Evolutionary conservation across 1,140 invertebrate species (phyloP), one percentile per base, ranked within the genome.

Genomic region (Geopemphigus sp.): DNA sequence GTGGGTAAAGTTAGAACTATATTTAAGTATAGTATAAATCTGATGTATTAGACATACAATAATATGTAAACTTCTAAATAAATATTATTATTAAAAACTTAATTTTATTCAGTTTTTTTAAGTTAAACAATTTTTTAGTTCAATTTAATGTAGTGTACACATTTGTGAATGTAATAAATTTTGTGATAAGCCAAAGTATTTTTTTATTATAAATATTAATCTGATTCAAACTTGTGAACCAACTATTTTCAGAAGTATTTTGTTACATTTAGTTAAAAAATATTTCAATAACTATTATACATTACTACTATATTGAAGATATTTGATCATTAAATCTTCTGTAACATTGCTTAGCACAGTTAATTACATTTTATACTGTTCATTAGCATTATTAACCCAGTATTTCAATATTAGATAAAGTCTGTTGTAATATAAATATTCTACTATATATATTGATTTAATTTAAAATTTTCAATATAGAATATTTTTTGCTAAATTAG

Each of bases 91-190:
- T 39, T 39, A 32, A 66, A 73, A 1, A 17, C 17, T 59, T 39
- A 39, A 39, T 39, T 39, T 39, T 39, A 4, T 39, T 39, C 8
- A 4, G 3, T 59, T 59, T 45, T 19, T 12, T 76, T 76, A 10
- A 45, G 39, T n/a, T 76, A 76, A 54, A 47, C 45, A 59, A 17
- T 26, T 76, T 76, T 54, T 76, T 76, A 56, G 45, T n/a, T 45
- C 54, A 39, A 14, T 17, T 59, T 59, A 39, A 59, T 26, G n/a
- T 59, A 76, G 72, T 57, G 19, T 76, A 76, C 72, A 59, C 29
- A 15, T 76, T 76, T 76, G 32, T 76, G 29, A 76, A 76, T 76
- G 72, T 39, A 76, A 76, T 76, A 76, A 39, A 76, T n/a, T 59
- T 56, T 76, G 29, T 76, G 56, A 76, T 76, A 76, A 76, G 72